Evolutionary conservation across 2,113 vertebrate species (phyloP), one percentile per base, ranked within the genome.

Genomic region (Vimba vimba): DNA sequence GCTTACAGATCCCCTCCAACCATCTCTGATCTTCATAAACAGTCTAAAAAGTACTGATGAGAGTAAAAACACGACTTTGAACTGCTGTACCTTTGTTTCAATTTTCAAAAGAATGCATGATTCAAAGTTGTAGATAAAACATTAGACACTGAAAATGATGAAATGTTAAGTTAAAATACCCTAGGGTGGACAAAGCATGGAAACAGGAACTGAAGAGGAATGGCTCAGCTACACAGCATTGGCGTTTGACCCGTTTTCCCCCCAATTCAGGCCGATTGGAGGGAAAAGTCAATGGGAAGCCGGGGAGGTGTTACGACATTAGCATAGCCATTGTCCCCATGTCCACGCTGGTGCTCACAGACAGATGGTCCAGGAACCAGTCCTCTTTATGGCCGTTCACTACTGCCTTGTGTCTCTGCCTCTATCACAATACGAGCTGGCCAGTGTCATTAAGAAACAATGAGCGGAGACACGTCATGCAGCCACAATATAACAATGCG

Each of bases 311-410:
- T 69, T 36, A 57, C 25, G 13, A 43, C 36, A 85, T 88, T 88
- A 84, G 77, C 86, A 86, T 88, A 86, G 47, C 39, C 62, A 60
- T 84, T 86, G 64, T 81, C 27, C 76, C 47, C 6, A 17, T 27
- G 25, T 64, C 30, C 79, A 74, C 21, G 23, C 73, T 45, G 88
- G 89, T 87, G 93, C 93, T 87, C 88, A 78, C 89, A 91, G 92
- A 91, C 94, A 96, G 94, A 94, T 93, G 94, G 94, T 89, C 91
- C 91, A 89, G 69, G 45, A 81, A 27, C 87, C 88, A 89, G 87
- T 89, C 87, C 85, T 88, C 74, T 93, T 94, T 94, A 93, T 94
- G 88, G 90, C 87, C 83, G 79, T 64, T 89, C 89, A 92, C 57
- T 86, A 62, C 33, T 47, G 79, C 47, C 55, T 82, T 68, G 77